Evolutionary conservation across 2,797 vertebrate species (phyloP).

Genomic region (Chaenodraco wilsoni): DNA sequence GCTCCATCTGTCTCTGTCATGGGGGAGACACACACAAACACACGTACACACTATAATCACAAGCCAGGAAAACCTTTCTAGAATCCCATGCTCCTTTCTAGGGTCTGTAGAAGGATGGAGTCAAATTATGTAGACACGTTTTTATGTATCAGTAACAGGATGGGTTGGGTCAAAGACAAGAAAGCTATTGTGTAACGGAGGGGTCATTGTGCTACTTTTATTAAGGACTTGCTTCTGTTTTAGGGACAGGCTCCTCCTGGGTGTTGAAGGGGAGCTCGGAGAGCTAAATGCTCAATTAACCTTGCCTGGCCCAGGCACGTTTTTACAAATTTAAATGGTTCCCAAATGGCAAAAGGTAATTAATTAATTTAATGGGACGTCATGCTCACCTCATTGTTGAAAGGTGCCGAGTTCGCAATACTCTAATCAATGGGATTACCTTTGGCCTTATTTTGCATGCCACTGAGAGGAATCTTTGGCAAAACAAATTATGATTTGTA

Average conservation of each 20-base stretch:
- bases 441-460: conserved; percentile 74
- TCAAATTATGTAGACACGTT: conserved; percentile 35
- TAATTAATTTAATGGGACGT: conserved; percentile 81
- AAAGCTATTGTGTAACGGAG: conserved; percentile 59
- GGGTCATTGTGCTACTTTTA: conserved; percentile 81
- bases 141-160: conserved; percentile 44
- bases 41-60: conserved; percentile 61
- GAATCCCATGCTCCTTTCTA: conserved; percentile 30
- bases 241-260: conserved; percentile 77
- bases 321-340: conserved; percentile 82
- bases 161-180: conserved; percentile 62
- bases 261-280: conserved; percentile 70
- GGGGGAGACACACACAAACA: conserved; percentile 53
- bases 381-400: conserved; percentile 75
- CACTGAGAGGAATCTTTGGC: conserved; percentile 55
- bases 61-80: conserved; percentile 52
- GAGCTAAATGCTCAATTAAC: conserved; percentile 85
- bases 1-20: conserved; percentile 85
- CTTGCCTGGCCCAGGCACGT: conserved; percentile 79
- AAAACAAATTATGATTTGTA: conserved; percentile 73
- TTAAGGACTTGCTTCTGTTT: conserved; percentile 75
- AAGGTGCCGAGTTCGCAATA: conserved; percentile 73
- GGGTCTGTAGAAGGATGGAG: conserved; percentile 32
- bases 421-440: conserved; percentile 77
- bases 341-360: conserved; percentile 81